Conservation (phyloP, 1,140 invertebrate genomes). For the Calosoma granatense region DNA sequence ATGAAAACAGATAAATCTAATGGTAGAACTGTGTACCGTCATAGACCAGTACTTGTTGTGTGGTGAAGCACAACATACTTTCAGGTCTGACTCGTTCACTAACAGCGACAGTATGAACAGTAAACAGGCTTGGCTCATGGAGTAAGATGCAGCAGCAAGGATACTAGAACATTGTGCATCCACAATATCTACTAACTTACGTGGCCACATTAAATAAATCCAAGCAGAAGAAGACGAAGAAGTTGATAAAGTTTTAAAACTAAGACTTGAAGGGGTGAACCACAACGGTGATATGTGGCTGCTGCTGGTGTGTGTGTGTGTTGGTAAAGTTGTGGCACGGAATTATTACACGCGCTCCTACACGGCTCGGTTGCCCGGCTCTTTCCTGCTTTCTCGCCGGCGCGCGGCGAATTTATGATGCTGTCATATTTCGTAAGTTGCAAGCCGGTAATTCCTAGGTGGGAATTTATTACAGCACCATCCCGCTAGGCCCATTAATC, state of each 20-base stretch:
- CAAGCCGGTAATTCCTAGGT: conserved; percentile 34
- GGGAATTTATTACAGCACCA: conserved; percentile 32
- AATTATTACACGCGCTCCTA: conserved; percentile 24
- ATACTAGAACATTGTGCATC: conserved; percentile 14
- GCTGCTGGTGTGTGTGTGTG: too few relatives aligned
- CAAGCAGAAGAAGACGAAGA: too few relatives aligned
- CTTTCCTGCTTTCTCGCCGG: conserved; percentile 24
- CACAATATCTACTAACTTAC: neutral
- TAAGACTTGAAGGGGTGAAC: too few relatives aligned
- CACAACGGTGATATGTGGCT: too few relatives aligned
- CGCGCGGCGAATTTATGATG: conserved; percentile 29
- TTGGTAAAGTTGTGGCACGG: conserved; percentile 16
- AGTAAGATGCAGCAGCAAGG: too few relatives aligned
- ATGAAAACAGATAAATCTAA: conserved; percentile 32
- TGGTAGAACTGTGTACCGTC: conserved; percentile 30
- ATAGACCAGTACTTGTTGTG: conserved; percentile 25
- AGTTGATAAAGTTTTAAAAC: too few relatives aligned
- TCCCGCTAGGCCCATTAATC: conserved; percentile 32
- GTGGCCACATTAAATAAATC: neutral
- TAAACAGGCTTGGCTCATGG: conserved; percentile 23
- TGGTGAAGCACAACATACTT: too few relatives aligned
- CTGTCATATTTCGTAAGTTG: conserved; percentile 36
- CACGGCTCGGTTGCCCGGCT: conserved; percentile 22
- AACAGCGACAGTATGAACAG: conserved; percentile 17
- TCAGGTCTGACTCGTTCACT: too few relatives aligned